Conservation (phyloP, 2,797 vertebrate genomes). For the Pelochelys cantorii region DNA sequence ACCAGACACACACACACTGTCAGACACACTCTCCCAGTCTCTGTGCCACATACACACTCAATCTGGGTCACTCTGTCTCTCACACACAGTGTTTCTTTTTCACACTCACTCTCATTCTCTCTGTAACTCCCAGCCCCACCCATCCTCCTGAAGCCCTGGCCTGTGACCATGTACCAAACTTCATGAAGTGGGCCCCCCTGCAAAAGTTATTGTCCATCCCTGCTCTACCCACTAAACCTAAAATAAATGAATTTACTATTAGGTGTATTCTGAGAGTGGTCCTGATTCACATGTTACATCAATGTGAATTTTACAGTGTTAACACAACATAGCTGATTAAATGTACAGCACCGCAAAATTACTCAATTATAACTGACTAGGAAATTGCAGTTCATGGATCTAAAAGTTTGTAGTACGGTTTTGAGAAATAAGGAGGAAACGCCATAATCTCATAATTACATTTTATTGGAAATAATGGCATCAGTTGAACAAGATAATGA, state of each 20-base stretch:
- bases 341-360: constrained; percentile 52
- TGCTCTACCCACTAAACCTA: neutral
- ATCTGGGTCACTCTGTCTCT: no score
- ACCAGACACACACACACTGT: no score
- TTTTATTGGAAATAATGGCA: constrained; percentile 75
- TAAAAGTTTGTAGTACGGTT: constrained; percentile 68
- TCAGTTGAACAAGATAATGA: constrained; percentile 74
- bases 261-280: neutral
- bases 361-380: constrained; percentile 65
- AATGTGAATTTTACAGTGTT: constrained; percentile 59
- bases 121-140: no score
- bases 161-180: no score
- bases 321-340: constrained; percentile 59
- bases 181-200: no score
- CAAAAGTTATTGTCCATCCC: no score
- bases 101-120: no score
- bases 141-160: no score
- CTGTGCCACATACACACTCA: no score
- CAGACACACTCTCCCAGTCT: no score
- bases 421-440: constrained; percentile 64
- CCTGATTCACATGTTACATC: constrained; percentile 1
- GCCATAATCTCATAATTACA: constrained; percentile 74
- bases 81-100: no score
- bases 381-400: constrained; percentile 50
- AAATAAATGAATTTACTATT: neutral